Percentiles rank a stretch among this genome's conserved stretches.
These are phyloP conservation scores for Micropoecilia bifurca DNA, from an alignment of 2,797 vertebrate species.

Conservation along the genomic window DNA sequence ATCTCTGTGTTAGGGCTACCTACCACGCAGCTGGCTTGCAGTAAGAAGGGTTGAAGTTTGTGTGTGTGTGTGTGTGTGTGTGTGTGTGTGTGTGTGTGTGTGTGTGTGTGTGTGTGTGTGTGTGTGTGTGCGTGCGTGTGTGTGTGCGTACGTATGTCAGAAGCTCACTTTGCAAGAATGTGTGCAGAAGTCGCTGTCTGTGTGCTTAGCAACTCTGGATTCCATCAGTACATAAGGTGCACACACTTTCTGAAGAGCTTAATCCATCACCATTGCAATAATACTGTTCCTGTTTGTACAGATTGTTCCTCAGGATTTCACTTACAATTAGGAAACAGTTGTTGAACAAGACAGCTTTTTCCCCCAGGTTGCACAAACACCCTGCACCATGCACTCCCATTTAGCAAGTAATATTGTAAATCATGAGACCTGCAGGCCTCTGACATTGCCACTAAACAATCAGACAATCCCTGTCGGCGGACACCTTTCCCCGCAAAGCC, in stretches of 20 bases:
- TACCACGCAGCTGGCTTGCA: conserved; percentile 58
- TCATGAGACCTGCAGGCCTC: conserved; percentile 44
- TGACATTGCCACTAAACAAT: conserved; percentile 52
- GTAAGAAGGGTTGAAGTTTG: conserved; percentile 27
- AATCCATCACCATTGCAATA: conserved; percentile 28
- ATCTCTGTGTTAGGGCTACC: conserved; percentile 69
- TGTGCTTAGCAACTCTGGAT: conserved; percentile 52
- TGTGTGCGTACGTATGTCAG: conserved; percentile 41
- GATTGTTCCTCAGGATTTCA: conserved; percentile 53
- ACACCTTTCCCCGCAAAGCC: conserved; percentile 41
- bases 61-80: conserved; percentile 28
- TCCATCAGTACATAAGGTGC: conserved; percentile 51
- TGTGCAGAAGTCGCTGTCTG: conserved; percentile 34
- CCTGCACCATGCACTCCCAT: conserved; percentile 41
- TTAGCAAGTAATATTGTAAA: conserved; percentile 49
- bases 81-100: conserved; percentile 35
- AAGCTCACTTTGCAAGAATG: conserved; percentile 46
- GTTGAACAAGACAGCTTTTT: conserved; percentile 56
- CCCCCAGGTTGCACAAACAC: conserved; percentile 58
- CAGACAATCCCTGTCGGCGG: conserved; percentile 45
- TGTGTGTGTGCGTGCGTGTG: conserved; percentile 24
- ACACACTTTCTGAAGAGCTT: conserved; percentile 29
- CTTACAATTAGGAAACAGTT: conserved; percentile 56
- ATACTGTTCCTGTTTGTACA: conserved; percentile 34
- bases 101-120: conserved; percentile 15